Base-by-base conservation (phyloP, 2,797 vertebrate genomes). In the Thalassophryne amazonica region DNA sequence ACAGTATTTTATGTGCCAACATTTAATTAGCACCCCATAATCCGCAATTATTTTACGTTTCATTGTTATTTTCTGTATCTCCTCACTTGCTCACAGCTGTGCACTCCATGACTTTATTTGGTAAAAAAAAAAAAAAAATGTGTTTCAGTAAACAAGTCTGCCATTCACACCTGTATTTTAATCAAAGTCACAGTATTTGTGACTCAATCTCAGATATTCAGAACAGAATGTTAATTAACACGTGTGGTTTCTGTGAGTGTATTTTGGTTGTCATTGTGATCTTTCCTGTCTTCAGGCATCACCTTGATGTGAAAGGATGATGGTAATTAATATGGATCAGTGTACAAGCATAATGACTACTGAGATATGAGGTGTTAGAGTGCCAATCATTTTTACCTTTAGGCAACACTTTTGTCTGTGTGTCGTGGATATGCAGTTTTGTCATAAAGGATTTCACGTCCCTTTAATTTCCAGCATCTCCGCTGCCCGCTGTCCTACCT, bases 81-180 rank as follows among this genome's bases (percentile, higher is more conserved):
- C 16, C 13, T 38, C 29, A 9, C 27, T 48, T 38, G 19, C 6
- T 73, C 33, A 52, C 59, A 41, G 38, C 6, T 55, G 27, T 38
- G 68, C 35, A 37, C 54, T 32, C 12, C 12, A 29, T 52, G 57
- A 54, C 39, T 47, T 16, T 14, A 10, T 47, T 29, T 30, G 25
- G 6, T 21, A 25, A 25, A 25, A 8, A 17, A 11, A 1, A 27
- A 4, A 37, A 52, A 42, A 46, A 20, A 16, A 43, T 14, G 40
- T 16, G 29, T 32, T 45, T 54, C 3, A 34, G 33, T n/a, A 18
- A 30, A 38, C 54, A 41, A 54, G 29, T 56, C 41, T 3, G 1
- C 20, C 32, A 29, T 27, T 65, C 20, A 42, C 21, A 49, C 3
- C 53, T 11, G 24, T 17, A 41, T 54, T 48, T 30, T 30, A 11